Percentiles rank a stretch among this genome's conserved stretches.
phyloP scores from a whole-genome alignment of 2,797 vertebrate species.

The Hippopotamyrus pictus region DNA sequence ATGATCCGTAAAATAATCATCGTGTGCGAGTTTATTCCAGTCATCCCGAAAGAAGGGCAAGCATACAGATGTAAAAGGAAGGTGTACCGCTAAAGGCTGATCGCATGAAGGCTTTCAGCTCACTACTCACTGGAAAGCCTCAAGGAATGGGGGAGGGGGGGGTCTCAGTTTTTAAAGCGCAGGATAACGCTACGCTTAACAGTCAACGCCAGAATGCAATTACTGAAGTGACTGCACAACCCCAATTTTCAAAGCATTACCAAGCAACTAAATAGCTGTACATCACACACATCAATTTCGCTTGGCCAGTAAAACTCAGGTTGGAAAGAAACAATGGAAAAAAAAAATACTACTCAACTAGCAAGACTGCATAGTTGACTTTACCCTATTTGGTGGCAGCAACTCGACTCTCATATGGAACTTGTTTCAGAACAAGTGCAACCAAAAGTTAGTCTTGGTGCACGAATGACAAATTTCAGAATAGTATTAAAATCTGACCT shows the following conservation, averaged over 20 bases:
- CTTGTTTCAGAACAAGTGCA: background rate
- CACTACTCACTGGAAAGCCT: background rate
- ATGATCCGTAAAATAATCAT: background rate
- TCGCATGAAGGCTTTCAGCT: background rate
- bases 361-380: background rate
- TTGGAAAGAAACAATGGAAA: background rate
- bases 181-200: background rate
- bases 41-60: background rate
- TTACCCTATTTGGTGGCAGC: background rate
- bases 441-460: slow-evolving; percentile 12
- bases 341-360: background rate
- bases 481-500: background rate
- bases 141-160: background rate
- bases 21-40: background rate
- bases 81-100: background rate
- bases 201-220: background rate
- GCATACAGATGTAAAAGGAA: background rate
- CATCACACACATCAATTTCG: background rate
- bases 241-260: background rate
- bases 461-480: background rate
- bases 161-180: background rate
- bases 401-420: background rate
- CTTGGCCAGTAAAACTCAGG: background rate
- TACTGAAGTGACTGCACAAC: background rate
- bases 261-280: background rate